Percentiles rank a stretch among this genome's conserved stretches.
These are phyloP conservation scores for Macrophya alboannulata DNA, from an alignment of 2,888 invertebrate genomes.

Conservation along the genomic window DNA sequence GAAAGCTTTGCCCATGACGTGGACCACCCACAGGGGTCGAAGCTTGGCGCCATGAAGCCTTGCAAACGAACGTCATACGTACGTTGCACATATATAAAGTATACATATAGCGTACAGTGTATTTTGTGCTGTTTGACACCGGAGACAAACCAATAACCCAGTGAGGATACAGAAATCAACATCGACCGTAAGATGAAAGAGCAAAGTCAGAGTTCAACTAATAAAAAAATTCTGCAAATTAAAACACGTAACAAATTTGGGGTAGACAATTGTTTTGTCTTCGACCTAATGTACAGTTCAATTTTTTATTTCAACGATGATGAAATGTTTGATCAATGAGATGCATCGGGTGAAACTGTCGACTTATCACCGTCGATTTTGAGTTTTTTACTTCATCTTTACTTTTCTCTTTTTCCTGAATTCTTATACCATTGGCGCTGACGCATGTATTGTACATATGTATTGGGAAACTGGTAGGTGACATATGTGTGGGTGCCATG, in stretches of 20 bases:
- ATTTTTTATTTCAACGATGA: neutral
- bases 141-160: constrained; percentile 18
- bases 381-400: neutral
- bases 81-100: neutral
- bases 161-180: neutral
- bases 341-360: neutral
- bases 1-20: constrained; percentile 31
- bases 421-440: neutral
- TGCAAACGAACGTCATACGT: constrained; percentile 1
- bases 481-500: constrained; percentile 65
- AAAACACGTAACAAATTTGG: neutral
- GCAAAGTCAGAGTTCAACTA: neutral
- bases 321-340: constrained; percentile 12
- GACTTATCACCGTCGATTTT: neutral
- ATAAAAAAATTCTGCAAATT: constrained; percentile 3
- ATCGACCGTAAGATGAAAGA: constrained; percentile 12
- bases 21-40: constrained; percentile 14
- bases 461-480: neutral
- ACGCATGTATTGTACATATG: neutral
- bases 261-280: neutral
- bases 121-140: constrained; percentile 17
- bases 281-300: neutral
- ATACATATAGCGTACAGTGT: neutral
- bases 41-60: constrained; percentile 44
- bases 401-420: neutral